phyloP scores from a whole-genome alignment of 2,797 vertebrate species.

The Lagodon rhomboides region DNA sequence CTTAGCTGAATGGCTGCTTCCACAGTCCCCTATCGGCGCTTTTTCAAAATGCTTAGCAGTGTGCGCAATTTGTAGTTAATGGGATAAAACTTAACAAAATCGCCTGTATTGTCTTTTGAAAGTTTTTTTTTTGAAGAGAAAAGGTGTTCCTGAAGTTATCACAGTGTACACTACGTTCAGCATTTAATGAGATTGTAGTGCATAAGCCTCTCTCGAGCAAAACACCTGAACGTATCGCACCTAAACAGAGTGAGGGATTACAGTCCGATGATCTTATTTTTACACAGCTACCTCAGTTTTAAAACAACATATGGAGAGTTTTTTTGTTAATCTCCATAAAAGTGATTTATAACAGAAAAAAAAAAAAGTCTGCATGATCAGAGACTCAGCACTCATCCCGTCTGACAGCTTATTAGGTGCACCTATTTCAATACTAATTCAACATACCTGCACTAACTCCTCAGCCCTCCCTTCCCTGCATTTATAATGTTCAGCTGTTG shows the following conservation, averaged over 20 bases:
- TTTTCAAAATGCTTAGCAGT: neutral
- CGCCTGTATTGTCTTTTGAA: neutral
- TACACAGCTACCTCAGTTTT: neutral
- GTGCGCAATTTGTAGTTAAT: neutral
- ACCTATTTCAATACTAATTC: too few relatives aligned
- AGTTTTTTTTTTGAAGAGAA: neutral
- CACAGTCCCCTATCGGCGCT: neutral
- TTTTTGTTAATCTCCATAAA: neutral
- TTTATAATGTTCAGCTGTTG: neutral
- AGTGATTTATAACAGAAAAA: neutral
- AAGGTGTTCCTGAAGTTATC: neutral
- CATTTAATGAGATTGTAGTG: neutral
- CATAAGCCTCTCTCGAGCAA: neutral
- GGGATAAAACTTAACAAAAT: constrained; percentile 1
- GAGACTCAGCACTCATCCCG: neutral
- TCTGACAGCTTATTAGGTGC: neutral
- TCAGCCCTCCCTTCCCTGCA: too few relatives aligned
- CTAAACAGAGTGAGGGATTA: neutral
- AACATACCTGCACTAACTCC: neutral
- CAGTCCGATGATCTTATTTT: neutral
- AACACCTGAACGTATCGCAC: neutral
- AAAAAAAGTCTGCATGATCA: neutral
- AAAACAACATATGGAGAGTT: neutral
- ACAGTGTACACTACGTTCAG: neutral
- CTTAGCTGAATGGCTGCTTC: neutral